Percentiles rank a stretch among this genome's conserved stretches.
Evolutionary conservation across 2,888 invertebrate genomes (phyloP).

Genomic region (Colletes collaris): DNA sequence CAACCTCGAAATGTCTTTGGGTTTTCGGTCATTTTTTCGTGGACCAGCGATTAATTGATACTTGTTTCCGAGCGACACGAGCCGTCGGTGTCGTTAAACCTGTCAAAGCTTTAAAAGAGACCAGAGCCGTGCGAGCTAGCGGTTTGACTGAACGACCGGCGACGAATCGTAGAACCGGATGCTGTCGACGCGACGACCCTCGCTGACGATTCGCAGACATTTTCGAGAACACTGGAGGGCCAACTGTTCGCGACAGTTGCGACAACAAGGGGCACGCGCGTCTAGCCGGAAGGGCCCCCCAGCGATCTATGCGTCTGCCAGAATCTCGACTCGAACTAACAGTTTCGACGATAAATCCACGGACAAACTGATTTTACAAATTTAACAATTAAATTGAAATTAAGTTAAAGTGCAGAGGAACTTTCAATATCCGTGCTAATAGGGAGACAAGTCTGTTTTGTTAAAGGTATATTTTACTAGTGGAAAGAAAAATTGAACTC

Average conservation of each 20-base stretch:
- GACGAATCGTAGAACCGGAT: conserved; percentile 61
- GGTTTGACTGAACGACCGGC: conserved; percentile 45
- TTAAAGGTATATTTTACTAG: no score
- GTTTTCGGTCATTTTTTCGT: background rate
- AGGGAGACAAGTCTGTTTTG: no score
- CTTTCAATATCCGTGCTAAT: no score
- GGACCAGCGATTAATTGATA: conserved; percentile 8
- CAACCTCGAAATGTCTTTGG: background rate
- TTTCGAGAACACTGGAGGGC: conserved; percentile 51
- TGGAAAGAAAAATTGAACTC: no score
- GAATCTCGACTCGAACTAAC: background rate
- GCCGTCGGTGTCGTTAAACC: conserved; percentile 22
- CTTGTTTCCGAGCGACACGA: conserved; percentile 4
- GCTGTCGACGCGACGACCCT: conserved; percentile 58
- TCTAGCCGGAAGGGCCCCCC: conserved; percentile 59
- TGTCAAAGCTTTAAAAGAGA: conserved; percentile 16
- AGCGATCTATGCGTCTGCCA: conserved; percentile 27
- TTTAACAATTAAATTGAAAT: background rate
- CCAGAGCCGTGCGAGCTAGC: conserved; percentile 25
- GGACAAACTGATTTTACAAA: background rate
- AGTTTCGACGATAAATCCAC: background rate
- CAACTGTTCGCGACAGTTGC: conserved; percentile 73
- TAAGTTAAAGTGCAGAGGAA: no score
- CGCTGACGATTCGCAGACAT: conserved; percentile 66
- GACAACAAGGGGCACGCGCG: conserved; percentile 75